A percentile compares a stretch with the other conserved stretches of the same genome.
phyloP scores from a whole-genome alignment of 2,113 vertebrate genomes.

The Melanocharis versteri region DNA sequence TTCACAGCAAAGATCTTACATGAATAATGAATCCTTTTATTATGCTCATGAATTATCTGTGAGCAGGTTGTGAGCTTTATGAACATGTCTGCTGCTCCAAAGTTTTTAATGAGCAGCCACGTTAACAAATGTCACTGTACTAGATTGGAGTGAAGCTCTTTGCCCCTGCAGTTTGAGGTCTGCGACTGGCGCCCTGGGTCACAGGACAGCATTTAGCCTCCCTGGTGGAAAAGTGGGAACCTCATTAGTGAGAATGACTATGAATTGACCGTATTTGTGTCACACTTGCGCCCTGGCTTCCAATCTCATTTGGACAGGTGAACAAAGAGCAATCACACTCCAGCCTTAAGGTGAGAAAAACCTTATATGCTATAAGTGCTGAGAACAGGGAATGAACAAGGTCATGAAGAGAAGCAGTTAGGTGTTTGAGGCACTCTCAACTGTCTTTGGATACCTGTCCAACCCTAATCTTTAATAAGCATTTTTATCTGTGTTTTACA shows the following conservation, averaged over 20 bases:
- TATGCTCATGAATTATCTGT: slow-evolving; percentile 58
- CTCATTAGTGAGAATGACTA: neutral
- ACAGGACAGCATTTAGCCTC: neutral
- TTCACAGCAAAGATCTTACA: slow-evolving; percentile 33
- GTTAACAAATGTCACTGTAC: neutral
- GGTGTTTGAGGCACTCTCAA: neutral
- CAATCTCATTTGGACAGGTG: neutral
- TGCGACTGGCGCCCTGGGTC: neutral
- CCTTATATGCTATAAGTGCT: neutral
- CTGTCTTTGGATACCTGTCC: neutral
- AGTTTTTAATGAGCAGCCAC: slow-evolving; percentile 35
- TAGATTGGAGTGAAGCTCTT: neutral
- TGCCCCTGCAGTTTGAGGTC: neutral
- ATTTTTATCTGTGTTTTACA: neutral
- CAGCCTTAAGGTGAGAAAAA: neutral
- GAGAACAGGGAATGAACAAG: neutral
- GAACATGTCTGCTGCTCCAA: slow-evolving; percentile 33
- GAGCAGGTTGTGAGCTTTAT: slow-evolving; percentile 38
- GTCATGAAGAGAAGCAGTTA: neutral
- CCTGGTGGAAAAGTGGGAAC: neutral
- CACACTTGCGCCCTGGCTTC: neutral
- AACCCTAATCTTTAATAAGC: neutral
- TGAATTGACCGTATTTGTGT: neutral
- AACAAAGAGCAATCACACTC: neutral
- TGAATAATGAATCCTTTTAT: slow-evolving; percentile 63